These are phyloP conservation scores for Delichon dasypus DNA, from an alignment of 2,797 vertebrate species.

Conservation along the genomic window DNA sequence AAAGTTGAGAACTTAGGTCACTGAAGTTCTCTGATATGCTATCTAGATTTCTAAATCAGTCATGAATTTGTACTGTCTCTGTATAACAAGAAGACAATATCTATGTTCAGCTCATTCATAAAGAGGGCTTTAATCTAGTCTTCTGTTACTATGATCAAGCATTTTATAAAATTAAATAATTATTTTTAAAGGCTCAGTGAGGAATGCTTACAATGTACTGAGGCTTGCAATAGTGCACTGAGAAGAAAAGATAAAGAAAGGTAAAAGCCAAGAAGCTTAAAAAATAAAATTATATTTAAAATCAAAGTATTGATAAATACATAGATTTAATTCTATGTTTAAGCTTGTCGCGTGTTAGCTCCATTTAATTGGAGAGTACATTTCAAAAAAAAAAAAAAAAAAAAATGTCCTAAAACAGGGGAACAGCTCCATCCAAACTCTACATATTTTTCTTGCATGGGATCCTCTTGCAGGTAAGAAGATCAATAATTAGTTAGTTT, in stretches of 20 bases:
- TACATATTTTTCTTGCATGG: neutral
- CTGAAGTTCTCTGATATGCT: neutral
- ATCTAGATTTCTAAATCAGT: neutral
- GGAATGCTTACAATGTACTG: neutral
- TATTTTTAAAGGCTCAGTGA: neutral
- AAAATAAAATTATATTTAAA: neutral
- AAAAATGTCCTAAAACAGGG: neutral
- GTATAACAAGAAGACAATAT: neutral
- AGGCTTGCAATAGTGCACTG: neutral
- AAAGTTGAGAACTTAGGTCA: neutral
- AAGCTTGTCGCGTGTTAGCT: neutral
- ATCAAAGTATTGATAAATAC: neutral
- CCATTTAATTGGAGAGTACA: neutral
- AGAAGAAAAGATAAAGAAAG: neutral
- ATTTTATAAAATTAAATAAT: neutral
- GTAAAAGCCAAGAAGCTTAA: neutral
- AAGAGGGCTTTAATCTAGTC: neutral
- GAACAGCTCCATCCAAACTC: neutral
- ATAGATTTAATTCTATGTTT: neutral
- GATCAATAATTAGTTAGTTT: conserved; percentile 13
- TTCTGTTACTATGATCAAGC: neutral
- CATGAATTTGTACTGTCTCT: neutral
- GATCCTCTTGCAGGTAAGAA: neutral
- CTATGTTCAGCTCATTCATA: neutral
- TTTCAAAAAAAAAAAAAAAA: neutral